Evolutionary conservation across 1,140 invertebrate genomes (phyloP).

Genomic region (Stegodyphus mimosarum): DNA sequence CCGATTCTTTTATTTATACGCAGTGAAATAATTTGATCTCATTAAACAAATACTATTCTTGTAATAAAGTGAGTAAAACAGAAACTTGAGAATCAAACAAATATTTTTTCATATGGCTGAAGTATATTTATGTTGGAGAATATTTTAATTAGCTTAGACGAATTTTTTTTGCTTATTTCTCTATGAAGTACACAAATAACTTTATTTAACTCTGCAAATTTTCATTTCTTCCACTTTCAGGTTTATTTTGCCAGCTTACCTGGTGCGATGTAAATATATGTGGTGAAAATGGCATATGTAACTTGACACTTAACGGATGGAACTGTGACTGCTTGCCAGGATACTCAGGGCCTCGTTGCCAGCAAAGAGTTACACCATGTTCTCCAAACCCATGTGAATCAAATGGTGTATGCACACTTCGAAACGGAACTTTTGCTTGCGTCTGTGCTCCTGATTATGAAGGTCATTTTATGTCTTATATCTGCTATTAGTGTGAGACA

Average conservation of each 20-base stretch:
- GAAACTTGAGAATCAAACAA: too few species aligned
- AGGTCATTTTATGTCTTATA: slow-evolving; percentile 67
- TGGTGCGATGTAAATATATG: slow-evolving; percentile 79
- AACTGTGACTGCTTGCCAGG: slow-evolving; percentile 73
- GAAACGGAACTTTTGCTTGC: slow-evolving; percentile 75
- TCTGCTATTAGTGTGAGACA: background rate
- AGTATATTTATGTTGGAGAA: too few species aligned
- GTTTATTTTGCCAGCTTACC: slow-evolving; percentile 77
- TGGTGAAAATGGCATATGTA: slow-evolving; percentile 75
- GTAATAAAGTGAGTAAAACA: too few species aligned
- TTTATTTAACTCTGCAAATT: background rate
- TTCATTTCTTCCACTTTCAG: slow-evolving; percentile 63
- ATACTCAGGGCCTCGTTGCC: slow-evolving; percentile 75
- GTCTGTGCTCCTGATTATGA: slow-evolving; percentile 80
- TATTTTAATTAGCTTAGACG: too few species aligned
- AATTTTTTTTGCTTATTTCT: too few species aligned
- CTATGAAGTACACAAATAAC: background rate
- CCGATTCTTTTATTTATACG: too few species aligned
- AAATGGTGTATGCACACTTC: slow-evolving; percentile 74
- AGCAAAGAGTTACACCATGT: slow-evolving; percentile 76
- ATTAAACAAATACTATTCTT: too few species aligned
- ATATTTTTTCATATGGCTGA: too few species aligned
- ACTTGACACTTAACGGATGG: slow-evolving; percentile 71
- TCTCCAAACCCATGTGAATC: slow-evolving; percentile 77
- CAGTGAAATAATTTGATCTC: too few species aligned